Conservation (phyloP, 2,797 vertebrate genomes). For the Sebastes elongatus region DNA sequence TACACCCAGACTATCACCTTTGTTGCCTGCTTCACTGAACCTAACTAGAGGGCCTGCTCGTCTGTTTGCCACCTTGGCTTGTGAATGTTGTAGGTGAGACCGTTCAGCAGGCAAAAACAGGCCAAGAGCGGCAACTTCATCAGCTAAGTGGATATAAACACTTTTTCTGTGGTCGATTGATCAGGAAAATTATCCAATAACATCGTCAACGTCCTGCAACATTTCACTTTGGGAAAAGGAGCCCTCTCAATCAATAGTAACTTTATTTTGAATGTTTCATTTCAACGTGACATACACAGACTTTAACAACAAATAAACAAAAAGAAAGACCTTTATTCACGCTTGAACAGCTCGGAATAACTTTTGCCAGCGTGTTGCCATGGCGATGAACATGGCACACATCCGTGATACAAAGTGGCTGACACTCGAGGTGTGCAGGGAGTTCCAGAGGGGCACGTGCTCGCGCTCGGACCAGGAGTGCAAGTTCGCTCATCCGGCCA, state of each 20-base stretch:
- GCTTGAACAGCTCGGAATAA: slow-evolving; percentile 43
- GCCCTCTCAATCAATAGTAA: slow-evolving; percentile 51
- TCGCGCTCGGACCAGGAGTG: slow-evolving; percentile 96
- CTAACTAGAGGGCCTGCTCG: slow-evolving; percentile 47
- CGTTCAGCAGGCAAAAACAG: slow-evolving; percentile 36
- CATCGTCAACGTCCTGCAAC: slow-evolving; percentile 49
- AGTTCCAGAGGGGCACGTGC: slow-evolving; percentile 98
- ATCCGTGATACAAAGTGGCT: slow-evolving; percentile 99
- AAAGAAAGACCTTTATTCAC: slow-evolving; percentile 40
- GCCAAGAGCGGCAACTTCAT: slow-evolving; percentile 24
- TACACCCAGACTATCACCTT: slow-evolving; percentile 67
- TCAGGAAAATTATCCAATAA: slow-evolving; percentile 54
- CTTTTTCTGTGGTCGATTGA: slow-evolving; percentile 28
- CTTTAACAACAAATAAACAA: slow-evolving; percentile 28
- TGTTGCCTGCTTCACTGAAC: slow-evolving; percentile 72
- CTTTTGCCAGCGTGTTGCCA: slow-evolving; percentile 59
- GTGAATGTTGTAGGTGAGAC: slow-evolving; percentile 37
- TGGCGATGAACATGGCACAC: slow-evolving; percentile 94
- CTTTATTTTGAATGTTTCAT: slow-evolving; percentile 38
- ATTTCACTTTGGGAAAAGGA: slow-evolving; percentile 68
- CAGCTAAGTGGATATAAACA: slow-evolving; percentile 50
- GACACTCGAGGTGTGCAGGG: slow-evolving; percentile 98
- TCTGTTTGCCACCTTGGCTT: slow-evolving; percentile 24
- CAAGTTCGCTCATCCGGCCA: slow-evolving; percentile 98
- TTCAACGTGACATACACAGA: slow-evolving; percentile 33